Percentiles rank a stretch among this genome's conserved stretches.
These are phyloP conservation scores for Brachionus manjavacas DNA, from an alignment of 1,140 invertebrate species.

Conservation along the genomic window DNA sequence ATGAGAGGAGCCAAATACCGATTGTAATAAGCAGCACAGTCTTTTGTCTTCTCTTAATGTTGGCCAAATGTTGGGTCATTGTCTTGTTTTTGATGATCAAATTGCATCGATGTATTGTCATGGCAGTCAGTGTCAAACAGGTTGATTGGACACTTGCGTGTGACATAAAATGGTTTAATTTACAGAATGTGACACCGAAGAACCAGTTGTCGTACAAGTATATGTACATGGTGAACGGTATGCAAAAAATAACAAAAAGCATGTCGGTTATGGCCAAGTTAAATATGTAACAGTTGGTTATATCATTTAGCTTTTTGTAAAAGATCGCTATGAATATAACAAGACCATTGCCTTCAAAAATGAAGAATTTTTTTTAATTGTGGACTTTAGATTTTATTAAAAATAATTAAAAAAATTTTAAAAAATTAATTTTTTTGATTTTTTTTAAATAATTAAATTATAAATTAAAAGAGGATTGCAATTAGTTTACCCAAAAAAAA, in stretches of 20 bases:
- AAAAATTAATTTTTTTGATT: too few relatives aligned
- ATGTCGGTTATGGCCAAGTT: constrained; percentile 42
- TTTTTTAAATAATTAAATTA: too few relatives aligned
- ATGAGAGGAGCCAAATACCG: constrained; percentile 10
- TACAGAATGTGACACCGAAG: constrained; percentile 26
- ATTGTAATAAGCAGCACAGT: constrained; percentile 3
- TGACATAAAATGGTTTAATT: constrained; percentile 38
- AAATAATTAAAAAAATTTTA: not conserved
- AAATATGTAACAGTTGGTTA: constrained; percentile 43
- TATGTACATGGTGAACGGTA: constrained; percentile 38
- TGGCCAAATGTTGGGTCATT: not conserved
- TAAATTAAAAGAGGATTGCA: too few relatives aligned
- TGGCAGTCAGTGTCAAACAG: constrained; percentile 32
- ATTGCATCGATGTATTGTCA: constrained; percentile 40
- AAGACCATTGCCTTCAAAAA: constrained; percentile 4
- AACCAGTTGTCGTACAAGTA: constrained; percentile 35
- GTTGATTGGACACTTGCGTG: constrained; percentile 36
- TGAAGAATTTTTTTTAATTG: too few relatives aligned
- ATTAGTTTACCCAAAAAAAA: too few relatives aligned
- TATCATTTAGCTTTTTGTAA: constrained; percentile 28
- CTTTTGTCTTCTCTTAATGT: constrained; percentile 2
- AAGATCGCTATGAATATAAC: constrained; percentile 28
- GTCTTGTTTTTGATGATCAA: constrained; percentile 39
- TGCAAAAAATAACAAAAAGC: constrained; percentile 9
- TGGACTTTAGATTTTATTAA: too few relatives aligned